Percentiles rank a stretch among this genome's conserved stretches.
These are phyloP conservation scores for Brotogeris chrysoptera DNA, from an alignment of 2,797 vertebrate species.

Conservation along the genomic window DNA sequence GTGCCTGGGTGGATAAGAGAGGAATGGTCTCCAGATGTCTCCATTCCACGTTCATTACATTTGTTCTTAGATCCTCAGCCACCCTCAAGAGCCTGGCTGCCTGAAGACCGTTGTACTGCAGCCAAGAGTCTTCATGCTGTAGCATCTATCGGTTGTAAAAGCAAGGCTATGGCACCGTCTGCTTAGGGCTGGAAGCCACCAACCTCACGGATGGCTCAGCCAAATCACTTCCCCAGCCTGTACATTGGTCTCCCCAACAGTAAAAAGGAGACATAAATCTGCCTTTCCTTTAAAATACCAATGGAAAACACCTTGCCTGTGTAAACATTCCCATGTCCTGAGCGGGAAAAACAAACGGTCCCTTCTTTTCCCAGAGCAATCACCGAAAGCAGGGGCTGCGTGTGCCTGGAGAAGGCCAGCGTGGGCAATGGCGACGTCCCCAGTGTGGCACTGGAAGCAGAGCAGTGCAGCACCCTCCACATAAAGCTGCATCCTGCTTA, in stretches of 20 bases:
- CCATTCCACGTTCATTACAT: fast-evolving
- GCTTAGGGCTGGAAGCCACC: neutral
- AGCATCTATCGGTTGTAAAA: neutral
- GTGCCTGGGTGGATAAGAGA: neutral
- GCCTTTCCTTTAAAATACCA: neutral
- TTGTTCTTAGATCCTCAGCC: neutral
- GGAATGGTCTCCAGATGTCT: neutral
- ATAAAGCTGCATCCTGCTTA: neutral
- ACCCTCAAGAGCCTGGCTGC: neutral
- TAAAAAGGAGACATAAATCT: neutral
- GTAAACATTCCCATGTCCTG: neutral
- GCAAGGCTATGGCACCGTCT: neutral
- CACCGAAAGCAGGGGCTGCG: neutral
- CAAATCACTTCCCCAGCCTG: neutral
- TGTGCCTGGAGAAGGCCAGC: neutral
- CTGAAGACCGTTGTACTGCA: neutral
- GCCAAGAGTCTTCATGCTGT: neutral
- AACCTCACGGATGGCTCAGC: neutral
- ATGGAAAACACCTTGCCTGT: neutral
- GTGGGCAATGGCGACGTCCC: neutral
- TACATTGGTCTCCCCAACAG: neutral
- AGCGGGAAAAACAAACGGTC: fast-evolving
- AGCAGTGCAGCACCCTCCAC: neutral
- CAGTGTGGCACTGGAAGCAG: neutral
- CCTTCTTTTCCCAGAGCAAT: neutral